Percentiles rank a stretch among this genome's conserved stretches.
Conservation (phyloP, 92 coral and sea anemone genomes). For the Zoanthus sociatus region DNA sequence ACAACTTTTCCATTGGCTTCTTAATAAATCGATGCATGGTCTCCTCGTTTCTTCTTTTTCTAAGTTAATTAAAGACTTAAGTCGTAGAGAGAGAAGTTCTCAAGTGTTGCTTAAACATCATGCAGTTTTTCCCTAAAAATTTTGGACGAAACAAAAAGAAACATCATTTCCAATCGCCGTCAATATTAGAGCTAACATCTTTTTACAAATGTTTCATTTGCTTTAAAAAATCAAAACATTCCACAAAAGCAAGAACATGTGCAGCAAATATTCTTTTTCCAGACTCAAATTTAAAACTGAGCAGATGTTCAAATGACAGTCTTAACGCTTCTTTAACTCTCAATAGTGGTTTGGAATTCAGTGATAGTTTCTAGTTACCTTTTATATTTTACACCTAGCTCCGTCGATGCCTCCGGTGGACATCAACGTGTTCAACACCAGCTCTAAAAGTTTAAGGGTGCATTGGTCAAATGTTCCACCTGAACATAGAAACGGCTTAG, state of each 20-base stretch:
- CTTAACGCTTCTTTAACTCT: not conserved
- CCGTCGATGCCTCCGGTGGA: constrained; percentile 57
- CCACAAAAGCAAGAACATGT: too few species aligned
- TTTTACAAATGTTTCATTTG: too few species aligned
- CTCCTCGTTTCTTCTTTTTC: not conserved
- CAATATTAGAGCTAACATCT: too few species aligned
- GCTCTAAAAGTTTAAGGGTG: constrained; percentile 67
- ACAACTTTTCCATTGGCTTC: not conserved
- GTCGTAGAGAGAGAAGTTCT: too few species aligned
- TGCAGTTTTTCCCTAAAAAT: not conserved
- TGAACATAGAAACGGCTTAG: constrained; percentile 59
- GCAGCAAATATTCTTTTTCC: too few species aligned
- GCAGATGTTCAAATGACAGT: too few species aligned
- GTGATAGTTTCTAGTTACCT: not conserved
- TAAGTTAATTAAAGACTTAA: not conserved
- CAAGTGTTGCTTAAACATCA: too few species aligned
- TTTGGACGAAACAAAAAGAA: too few species aligned
- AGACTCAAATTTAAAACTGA: too few species aligned
- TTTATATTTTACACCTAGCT: constrained; percentile 23
- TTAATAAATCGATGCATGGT: not conserved
- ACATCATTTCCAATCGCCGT: too few species aligned
- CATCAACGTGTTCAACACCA: constrained; percentile 49
- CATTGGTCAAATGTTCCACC: constrained; percentile 66
- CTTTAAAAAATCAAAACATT: too few species aligned
- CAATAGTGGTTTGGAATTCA: not conserved